Evolutionary conservation across 2,797 vertebrate genomes (phyloP), one percentile per base, ranked within the genome.

Genomic region (Caiman crocodilus): DNA sequence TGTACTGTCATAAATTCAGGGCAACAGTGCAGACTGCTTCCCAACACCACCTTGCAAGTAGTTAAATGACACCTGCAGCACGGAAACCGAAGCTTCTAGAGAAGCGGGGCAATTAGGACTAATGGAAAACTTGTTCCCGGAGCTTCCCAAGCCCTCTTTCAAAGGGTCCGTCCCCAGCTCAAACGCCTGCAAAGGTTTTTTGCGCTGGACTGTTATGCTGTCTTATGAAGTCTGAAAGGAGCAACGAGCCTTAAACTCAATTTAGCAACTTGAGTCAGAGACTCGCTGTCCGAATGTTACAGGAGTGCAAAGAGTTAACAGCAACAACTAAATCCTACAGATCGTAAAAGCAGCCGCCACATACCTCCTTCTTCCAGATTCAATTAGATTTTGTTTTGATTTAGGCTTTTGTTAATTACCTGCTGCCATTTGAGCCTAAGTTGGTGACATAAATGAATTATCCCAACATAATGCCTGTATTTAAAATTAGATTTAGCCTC

Each of bases 401-500:
- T 90, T 67, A 76, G 91, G 56, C 79, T 96, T 93, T 64, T 84
- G 95, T 84, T 93, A 96, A 95, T 87, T 92, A 93, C 75, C 71
- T 82, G 0, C 1, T 76, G 95, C 88, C 93, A 85, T 84, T 57
- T 25, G 74, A 96, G 94, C 87, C 84, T 81, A 81, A 85, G 87
- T 4, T 73, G 90, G 83, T 84, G 89, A 96, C 93, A 96, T 50
- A 83, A 96, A 93, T 55, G 92, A 84, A 89, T 96, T 90, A 95
- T 87, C 94, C 94, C 88, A 57, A 69, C 82, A 10, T 80, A 85
- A 94, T 78, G 92, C 94, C 96, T 92, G 81, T 57, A 91, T 96
- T 95, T 97, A 97, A 96, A 97, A 97, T 95, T 89, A 96, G 91
- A 79, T 92, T 81, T 15, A 42, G 76, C 58, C 63, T 95, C 89